Conservation (phyloP, 2,797 vertebrate genomes). For the Anguilla obscura region DNA sequence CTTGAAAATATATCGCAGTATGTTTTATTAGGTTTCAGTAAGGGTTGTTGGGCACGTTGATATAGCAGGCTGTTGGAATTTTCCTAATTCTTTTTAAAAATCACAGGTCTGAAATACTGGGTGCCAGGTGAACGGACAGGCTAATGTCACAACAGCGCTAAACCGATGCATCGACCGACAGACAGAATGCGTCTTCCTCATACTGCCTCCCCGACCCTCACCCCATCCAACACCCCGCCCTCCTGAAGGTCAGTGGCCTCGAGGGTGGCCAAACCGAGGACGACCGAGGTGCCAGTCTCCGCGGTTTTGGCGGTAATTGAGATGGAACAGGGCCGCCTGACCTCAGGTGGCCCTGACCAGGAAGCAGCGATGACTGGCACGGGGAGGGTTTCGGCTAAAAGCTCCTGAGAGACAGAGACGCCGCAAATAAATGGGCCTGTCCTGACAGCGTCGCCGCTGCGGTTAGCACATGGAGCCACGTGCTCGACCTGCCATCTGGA, state of each 20-base stretch:
- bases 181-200: not conserved
- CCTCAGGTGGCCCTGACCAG: not conserved
- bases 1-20: no score
- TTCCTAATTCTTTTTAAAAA: no score
- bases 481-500: not conserved
- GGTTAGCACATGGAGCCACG: not conserved
- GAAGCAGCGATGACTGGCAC: not conserved
- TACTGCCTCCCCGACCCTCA: not conserved
- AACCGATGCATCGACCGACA: no score
- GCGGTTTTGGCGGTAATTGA: constrained; percentile 23
- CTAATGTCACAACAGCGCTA: no score
- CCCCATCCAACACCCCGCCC: no score
- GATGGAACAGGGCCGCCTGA: not conserved
- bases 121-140: no score
- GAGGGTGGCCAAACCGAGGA: not conserved
- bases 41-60: no score
- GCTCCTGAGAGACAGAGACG: not conserved
- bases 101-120: no score
- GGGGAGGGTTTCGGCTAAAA: not conserved
- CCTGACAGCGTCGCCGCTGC: not conserved
- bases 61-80: no score
- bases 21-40: no score
- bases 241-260: not conserved
- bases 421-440: not conserved
- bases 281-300: not conserved